Base-by-base conservation (phyloP, 2,113 vertebrate genomes). In the Lanius collurio region DNA sequence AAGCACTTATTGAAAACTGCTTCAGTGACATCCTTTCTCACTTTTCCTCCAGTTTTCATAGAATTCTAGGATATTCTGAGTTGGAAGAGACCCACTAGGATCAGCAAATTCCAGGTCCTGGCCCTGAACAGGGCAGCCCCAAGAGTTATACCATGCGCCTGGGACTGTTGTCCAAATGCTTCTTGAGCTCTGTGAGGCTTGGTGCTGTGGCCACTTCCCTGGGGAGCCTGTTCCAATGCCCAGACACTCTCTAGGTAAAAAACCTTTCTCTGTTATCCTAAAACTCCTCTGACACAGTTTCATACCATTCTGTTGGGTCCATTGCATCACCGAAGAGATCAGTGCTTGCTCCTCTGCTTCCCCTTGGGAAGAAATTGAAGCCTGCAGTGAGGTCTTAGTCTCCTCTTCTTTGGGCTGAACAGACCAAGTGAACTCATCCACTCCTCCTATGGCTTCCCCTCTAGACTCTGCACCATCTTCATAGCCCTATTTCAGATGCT, bases 261-360 rank as follows among this genome's bases (percentile, higher is more conserved):
- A 44, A 24, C 2, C 10, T 65, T 50, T 44, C 4, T 33, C 15
- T 37, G 1, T 44, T 39, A 28, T 17, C 23, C 37, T 20, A 39
- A 30, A 75, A 22, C 13, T 52, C 33, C n/a, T 11, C 39, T 67
- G 60, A 46, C 8, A 24, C 13, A 53, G 5, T 1, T 81, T 65
- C 52, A 37, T 28, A 8, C 37, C 10, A 39, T 59, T 74, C 27
- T 9, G 16, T 24, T 0, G 1, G 6, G 35, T 42, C 18, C 8
- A 21, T 20, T 20, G n/a, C 44, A 24, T 46, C 44, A 89, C 15
- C 23, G 67, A 20, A 74, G 33, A 52, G 10, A 44, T 33, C 37
- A 11, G 27, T 44, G 46, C 23, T 24, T 44, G 7, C 26, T 13
- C 5, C 23, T 59, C 33, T 0, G 1, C 20, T 52, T 37, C 15